Evolutionary conservation across 2,797 vertebrate species (phyloP), one percentile per base, ranked within the genome.

Genomic region (Coranthus polyacanthus): DNA sequence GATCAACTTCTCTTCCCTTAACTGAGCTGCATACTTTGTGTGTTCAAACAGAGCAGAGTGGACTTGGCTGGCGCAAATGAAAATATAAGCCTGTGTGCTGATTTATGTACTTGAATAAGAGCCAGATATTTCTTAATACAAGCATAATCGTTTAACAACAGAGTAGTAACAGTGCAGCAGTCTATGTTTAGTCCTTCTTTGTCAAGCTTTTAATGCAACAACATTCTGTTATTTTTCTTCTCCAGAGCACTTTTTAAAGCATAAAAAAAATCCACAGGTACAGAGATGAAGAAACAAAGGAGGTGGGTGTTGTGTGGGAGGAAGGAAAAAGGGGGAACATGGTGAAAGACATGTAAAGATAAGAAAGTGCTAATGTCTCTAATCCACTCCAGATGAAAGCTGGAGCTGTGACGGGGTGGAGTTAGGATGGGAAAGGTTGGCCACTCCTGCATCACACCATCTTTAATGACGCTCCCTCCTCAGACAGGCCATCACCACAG

Each of bases 301-400:
- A 29, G 44, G 52, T 13, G 36, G 51, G 22, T 56, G 65, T 52
- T 32, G 24, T 52, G 74, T 43, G 26, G 63, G 81, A 67, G 66
- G 52, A 42, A 63, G 56, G 72, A 57, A 6, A 13, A 16, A 53
- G 49, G 45, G 22, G 42, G 42, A 17, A 2, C 61, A 47, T 60
- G 69, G 46, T 85, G 78, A 86, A 72, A 87, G 84, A 87, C 12
- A 3, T 2, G 5, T 44, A 39, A 54, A 86, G 86, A 90, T 89
- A 89, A 89, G 81, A 83, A 72, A 73, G 75, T 75, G 77, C 60
- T 82, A 83, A 83, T 84, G 82, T 79, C 76, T 78, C 54, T 84
- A 87, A 88, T 85, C 43, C 32, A 0, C 52, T 84, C 70, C 81
- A 89, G 83, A 86, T 87, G 75, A 88, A 82, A 84, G 84, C 67